Evolutionary conservation across 2,888 invertebrate species (phyloP).

Genomic region (Coenonympha glycerion): DNA sequence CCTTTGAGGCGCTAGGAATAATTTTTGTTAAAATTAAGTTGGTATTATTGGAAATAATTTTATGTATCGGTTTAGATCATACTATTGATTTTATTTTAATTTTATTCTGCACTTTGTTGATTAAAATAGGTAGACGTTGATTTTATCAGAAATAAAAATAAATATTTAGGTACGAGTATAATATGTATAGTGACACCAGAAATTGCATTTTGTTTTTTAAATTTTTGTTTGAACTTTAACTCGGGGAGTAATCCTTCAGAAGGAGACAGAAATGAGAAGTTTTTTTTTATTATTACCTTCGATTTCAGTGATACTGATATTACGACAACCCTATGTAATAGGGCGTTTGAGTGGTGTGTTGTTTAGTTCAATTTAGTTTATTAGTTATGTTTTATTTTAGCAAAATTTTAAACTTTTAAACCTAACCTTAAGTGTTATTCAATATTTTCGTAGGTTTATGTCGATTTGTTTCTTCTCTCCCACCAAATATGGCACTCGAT

Average conservation of each 20-base stretch:
- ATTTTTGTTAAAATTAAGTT: slow-evolving; percentile 74
- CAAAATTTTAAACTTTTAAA: slow-evolving; percentile 66
- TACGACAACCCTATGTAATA: slow-evolving; percentile 64
- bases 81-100: slow-evolving; percentile 74
- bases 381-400: slow-evolving; percentile 77
- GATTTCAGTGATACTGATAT: slow-evolving; percentile 68
- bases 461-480: slow-evolving; percentile 66
- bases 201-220: slow-evolving; percentile 63
- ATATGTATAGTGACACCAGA: slow-evolving; percentile 62
- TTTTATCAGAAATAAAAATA: slow-evolving; percentile 60
- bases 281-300: slow-evolving; percentile 58
- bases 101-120: slow-evolving; percentile 73
- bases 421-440: slow-evolving; percentile 71
- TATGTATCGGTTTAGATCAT: slow-evolving; percentile 71
- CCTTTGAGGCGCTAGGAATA: slow-evolving; percentile 52
- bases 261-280: slow-evolving; percentile 46
- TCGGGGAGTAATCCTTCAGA: slow-evolving; percentile 53
- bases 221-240: slow-evolving; percentile 49
- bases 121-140: slow-evolving; percentile 59
- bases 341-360: slow-evolving; percentile 67
- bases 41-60: slow-evolving; percentile 74
- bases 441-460: slow-evolving; percentile 71
- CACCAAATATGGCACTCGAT: slow-evolving; percentile 69
- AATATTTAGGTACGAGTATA: slow-evolving; percentile 60
- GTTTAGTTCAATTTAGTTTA: slow-evolving; percentile 77